These are phyloP conservation scores for Cercopithecus mona DNA, from an alignment of 2,113 vertebrate genomes.

Conservation along the genomic window DNA sequence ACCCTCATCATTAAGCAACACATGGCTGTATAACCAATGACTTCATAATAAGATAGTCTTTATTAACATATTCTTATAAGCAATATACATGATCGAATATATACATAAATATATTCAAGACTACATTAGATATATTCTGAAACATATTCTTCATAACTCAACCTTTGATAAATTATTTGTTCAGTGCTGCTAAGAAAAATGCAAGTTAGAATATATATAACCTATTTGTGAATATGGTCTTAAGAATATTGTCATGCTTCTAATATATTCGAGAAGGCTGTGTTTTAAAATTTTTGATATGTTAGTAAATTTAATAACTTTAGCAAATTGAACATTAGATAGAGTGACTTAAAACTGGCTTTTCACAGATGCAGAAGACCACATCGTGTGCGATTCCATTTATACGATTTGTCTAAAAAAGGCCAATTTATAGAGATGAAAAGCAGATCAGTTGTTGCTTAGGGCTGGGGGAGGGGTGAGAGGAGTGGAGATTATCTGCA, in stretches of 20 bases:
- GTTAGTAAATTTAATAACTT: not conserved
- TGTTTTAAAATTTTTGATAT: not conserved
- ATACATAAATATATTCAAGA: not conserved
- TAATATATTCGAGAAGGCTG: not conserved
- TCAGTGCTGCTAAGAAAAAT: conserved; percentile 19
- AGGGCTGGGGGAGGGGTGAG: not conserved
- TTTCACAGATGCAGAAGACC: not conserved
- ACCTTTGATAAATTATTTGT: not conserved
- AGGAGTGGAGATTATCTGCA: not conserved
- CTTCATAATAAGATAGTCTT: not conserved
- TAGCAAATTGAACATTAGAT: conserved; percentile 17
- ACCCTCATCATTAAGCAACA: not conserved
- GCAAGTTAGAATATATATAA: conserved; percentile 7
- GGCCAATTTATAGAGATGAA: not conserved
- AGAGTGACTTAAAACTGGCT: conserved; percentile 3
- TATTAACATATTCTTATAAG: not conserved
- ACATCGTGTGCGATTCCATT: not conserved
- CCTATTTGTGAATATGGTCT: not conserved
- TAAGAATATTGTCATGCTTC: conserved; percentile 45
- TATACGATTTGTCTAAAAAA: not conserved
- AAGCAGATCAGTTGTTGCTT: not conserved
- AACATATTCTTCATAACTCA: not conserved
- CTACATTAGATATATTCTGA: not conserved
- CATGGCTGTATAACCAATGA: not conserved
- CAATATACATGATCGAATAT: not conserved